Conservation (phyloP, 2,888 invertebrate species). For the Acanthopleura granulata region DNA sequence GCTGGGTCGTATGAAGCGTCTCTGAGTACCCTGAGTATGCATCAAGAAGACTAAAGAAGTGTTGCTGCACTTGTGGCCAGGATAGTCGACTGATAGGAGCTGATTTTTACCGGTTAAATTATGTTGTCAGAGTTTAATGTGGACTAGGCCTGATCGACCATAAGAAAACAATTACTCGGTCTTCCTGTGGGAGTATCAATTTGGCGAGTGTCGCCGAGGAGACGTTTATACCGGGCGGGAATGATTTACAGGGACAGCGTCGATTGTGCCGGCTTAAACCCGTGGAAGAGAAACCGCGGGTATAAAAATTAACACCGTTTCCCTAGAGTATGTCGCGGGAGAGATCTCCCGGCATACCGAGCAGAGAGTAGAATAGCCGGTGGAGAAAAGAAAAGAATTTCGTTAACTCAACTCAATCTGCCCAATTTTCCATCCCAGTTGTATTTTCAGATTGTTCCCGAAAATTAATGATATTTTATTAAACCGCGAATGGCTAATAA, state of each 20-base stretch:
- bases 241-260: neutral
- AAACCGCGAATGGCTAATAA: constrained; percentile 12
- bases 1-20: too few relatives aligned
- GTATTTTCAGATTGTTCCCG: neutral
- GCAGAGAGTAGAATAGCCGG: neutral
- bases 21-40: too few relatives aligned
- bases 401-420: constrained; percentile 12
- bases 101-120: neutral
- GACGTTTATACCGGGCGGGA: neutral
- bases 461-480: constrained; percentile 12
- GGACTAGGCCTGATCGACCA: neutral
- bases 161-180: constrained; percentile 7
- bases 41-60: too few relatives aligned
- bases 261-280: neutral
- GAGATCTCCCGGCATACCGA: neutral
- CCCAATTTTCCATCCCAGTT: constrained; percentile 5
- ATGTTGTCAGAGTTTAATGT: constrained; percentile 1
- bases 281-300: neutral
- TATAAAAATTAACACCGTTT: constrained; percentile 5
- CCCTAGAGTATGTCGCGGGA: neutral
- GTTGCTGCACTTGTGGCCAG: too few relatives aligned
- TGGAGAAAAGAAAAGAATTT: neutral
- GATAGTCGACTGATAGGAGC: too few relatives aligned
- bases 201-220: neutral
- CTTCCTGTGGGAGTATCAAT: constrained; percentile 6